Percentiles rank a stretch among this genome's conserved stretches.
These are phyloP conservation scores for Leptonema lineaticorne DNA, from an alignment of 1,140 invertebrate species.

Conservation along the genomic window DNA sequence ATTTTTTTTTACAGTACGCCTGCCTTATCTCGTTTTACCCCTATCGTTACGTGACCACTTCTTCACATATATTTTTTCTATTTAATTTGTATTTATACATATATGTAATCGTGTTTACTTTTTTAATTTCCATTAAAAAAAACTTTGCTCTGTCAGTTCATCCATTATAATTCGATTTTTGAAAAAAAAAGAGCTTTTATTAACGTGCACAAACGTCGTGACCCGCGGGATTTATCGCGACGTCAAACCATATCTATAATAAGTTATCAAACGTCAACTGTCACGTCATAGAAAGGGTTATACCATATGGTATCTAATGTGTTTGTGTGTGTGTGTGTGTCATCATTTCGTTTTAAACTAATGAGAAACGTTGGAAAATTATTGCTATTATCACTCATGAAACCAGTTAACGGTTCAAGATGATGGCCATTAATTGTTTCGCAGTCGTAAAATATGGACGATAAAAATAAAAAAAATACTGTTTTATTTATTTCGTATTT, in stretches of 20 bases:
- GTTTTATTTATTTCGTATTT: no score
- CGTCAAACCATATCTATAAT: conserved; percentile 15
- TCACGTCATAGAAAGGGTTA: conserved; percentile 12
- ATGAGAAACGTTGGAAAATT: conserved; percentile 10
- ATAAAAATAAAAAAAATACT: no score
- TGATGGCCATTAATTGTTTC: no score
- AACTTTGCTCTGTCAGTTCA: background rate
- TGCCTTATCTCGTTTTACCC: background rate
- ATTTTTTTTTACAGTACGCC: background rate
- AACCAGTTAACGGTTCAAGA: no score
- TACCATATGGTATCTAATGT: conserved; percentile 4
- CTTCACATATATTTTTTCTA: background rate
- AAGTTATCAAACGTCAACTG: conserved; percentile 18
- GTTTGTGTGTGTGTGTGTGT: no score
- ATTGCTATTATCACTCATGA: conserved; percentile 2
- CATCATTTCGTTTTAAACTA: conserved; percentile 5
- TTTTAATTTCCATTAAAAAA: conserved; percentile 29
- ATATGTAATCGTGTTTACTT: background rate
- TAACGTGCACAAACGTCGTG: background rate
- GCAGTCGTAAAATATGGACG: no score
- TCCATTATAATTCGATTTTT: background rate
- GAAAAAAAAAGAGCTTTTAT: background rate
- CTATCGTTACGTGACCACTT: background rate
- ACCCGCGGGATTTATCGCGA: conserved; percentile 16
- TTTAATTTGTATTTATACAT: no score